Base-by-base conservation (phyloP, 2,113 vertebrate genomes). In the Pica pica region DNA sequence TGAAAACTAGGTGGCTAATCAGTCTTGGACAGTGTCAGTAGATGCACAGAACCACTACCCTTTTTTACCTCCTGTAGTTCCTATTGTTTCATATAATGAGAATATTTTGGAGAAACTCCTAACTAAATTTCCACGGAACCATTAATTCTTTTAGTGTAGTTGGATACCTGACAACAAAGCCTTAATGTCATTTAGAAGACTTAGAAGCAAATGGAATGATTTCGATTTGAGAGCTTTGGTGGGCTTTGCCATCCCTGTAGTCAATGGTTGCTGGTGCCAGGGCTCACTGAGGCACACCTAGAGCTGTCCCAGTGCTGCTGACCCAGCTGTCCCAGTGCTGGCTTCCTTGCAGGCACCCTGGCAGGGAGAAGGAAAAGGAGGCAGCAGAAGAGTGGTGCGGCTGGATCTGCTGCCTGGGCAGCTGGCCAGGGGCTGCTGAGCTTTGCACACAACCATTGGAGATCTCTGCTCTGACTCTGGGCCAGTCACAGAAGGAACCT, bases 281-380 rank as follows among this genome's bases (percentile, higher is more conserved):
- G 11, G 56, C 39, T 53, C 1, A 2, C 5, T 13, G 42, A 18
- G 57, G 47, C 44, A 53, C 35, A 35, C 1, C 6, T 0, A 0
- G n/a, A 68, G 64, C 80, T 82, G 64, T 75, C 30, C 65, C 50
- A 46, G 39, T 16, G 53, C 28, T 42, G 39, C 24, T 59, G 24
- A 17, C 16, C 16, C 2, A 68, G 64, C 80, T 82, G 64, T 75
- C 30, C 65, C 50, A 46, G 39, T 16, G 53, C 28, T 42, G 6
- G 37, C 39, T 44, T 53, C 59, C 35, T 22, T 39, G 42, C 47
- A n/a, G 59, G 39, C 10, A 2, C 3, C 41, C 18, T 41, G 49
- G 15, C 41, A 41, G 5, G 26, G 23, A 49, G 42, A 57, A 35
- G 24, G 60, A 60, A 33, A 73, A 16, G 55, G 56, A 53, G 20